Evolutionary conservation across 2,888 invertebrate genomes (phyloP).

Genomic region (Xiphydria camelus): DNA sequence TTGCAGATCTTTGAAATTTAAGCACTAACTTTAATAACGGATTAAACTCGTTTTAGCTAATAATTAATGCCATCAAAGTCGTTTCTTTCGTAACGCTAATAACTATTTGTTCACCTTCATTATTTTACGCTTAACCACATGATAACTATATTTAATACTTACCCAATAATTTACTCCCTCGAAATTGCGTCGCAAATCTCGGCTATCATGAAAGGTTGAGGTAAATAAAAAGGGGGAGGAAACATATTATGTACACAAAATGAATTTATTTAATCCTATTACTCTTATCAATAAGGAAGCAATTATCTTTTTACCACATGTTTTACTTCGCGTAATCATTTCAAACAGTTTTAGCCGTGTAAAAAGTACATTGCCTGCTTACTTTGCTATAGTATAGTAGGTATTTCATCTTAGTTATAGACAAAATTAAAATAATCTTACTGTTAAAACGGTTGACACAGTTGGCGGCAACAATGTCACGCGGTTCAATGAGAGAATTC

Average conservation of each 20-base stretch:
- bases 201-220: constrained; percentile 1
- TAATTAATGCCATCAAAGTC: no score
- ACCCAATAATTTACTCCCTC: no score
- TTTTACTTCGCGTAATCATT: constrained; percentile 34
- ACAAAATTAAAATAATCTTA: constrained; percentile 53
- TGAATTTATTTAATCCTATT: constrained; percentile 48
- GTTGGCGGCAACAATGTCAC: constrained; percentile 26
- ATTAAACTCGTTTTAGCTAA: no score
- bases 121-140: no score
- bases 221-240: background rate
- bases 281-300: constrained; percentile 49
- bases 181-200: no score
- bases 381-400: constrained; percentile 36
- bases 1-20: no score
- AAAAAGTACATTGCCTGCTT: constrained; percentile 53
- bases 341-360: constrained; percentile 42
- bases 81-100: no score
- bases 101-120: no score
- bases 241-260: constrained; percentile 46
- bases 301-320: constrained; percentile 48
- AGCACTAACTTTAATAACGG: no score
- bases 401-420: constrained; percentile 36
- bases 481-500: constrained; percentile 26
- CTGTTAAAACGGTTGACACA: constrained; percentile 32
- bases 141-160: no score